Evolutionary conservation across 2,113 vertebrate genomes (phyloP), one percentile per base, ranked within the genome.

Genomic region (Pachyramphus minor): DNA sequence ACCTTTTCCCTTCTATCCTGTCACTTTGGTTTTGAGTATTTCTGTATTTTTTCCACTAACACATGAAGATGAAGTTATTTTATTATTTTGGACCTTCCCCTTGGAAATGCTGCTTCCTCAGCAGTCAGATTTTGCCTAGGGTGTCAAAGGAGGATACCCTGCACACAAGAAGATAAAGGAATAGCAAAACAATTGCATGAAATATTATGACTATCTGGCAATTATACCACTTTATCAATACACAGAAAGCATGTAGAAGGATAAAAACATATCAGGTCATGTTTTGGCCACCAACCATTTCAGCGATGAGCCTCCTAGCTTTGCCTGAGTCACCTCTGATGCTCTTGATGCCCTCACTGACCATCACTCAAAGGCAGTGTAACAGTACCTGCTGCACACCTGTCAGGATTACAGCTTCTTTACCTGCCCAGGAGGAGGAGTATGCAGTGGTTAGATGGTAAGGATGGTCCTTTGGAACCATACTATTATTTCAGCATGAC

Each of bases 251-350:
- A 50, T 14, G 20, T 16, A 67, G 78, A 94, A 68, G 12, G 14
- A 80, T 25, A 78, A 64, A 75, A 86, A 31, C 12, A 20, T 27
- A 52, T 59, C 60, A 79, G 55, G 63, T 92, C 85, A 72, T 50
- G 35, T 42, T 95, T 59, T 82, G 71, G 62, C 84, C 62, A 89
- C 37, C 59, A 89, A 19, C 6, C 20, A 21, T 79, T 94, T 74
- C 39, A 11, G 12, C 22, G 5, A 2, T 22, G 39, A 67, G 35
- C 64, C 68, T 90, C 45, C 30, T 21, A 1, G 41, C 55, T 60
- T 84, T 78, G 55, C 55, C 56, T 24, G n/a, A 28, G 72, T 27
- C 59, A 76, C 22, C 21, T 58, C 66, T 58, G 78, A 56, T 0
- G 0, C 9, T 62, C 45, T 30, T 20, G 30, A 45, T 73, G 59